Conservation (phyloP, 2,113 vertebrate species). For the Acinonyx jubatus region DNA sequence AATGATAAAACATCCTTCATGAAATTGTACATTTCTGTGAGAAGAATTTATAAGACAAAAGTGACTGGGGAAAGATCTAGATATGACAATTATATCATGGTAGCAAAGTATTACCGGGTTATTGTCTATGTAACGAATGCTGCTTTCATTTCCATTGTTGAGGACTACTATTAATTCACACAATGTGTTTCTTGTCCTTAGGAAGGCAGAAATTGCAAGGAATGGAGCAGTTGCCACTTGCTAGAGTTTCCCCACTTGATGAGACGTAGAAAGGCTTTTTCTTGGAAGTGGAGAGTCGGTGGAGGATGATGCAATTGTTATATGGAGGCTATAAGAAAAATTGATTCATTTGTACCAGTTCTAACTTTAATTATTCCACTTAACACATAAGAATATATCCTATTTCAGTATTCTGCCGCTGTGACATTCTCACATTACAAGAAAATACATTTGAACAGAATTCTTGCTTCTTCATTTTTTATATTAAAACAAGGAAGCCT, state of each 20-base stretch:
- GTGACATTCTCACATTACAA: slow-evolving; percentile 62
- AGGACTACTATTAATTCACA: slow-evolving; percentile 73
- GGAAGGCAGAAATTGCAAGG: slow-evolving; percentile 73
- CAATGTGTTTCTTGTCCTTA: slow-evolving; percentile 68
- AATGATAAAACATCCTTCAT: neutral
- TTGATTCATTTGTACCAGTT: slow-evolving; percentile 79
- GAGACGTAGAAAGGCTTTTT: slow-evolving; percentile 75
- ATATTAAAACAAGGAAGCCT: slow-evolving; percentile 70
- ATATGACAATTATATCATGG: neutral
- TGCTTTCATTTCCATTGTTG: slow-evolving; percentile 71
- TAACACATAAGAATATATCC: slow-evolving; percentile 68
- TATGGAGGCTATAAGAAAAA: slow-evolving; percentile 74
- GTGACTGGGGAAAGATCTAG: neutral
- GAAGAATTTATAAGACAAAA: neutral
- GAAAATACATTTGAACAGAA: slow-evolving; percentile 75
- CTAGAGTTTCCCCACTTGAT: slow-evolving; percentile 64
- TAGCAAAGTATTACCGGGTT: neutral
- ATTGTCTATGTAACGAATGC: slow-evolving; percentile 53
- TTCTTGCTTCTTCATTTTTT: slow-evolving; percentile 70
- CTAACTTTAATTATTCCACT: slow-evolving; percentile 79
- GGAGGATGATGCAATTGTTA: slow-evolving; percentile 76
- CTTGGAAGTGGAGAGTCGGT: slow-evolving; percentile 69
- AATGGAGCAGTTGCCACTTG: slow-evolving; percentile 58
- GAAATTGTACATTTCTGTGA: neutral
- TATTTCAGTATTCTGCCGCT: slow-evolving; percentile 73